Evolutionary conservation across 2,113 vertebrate genomes (phyloP).

Genomic region (Python bivittatus): DNA sequence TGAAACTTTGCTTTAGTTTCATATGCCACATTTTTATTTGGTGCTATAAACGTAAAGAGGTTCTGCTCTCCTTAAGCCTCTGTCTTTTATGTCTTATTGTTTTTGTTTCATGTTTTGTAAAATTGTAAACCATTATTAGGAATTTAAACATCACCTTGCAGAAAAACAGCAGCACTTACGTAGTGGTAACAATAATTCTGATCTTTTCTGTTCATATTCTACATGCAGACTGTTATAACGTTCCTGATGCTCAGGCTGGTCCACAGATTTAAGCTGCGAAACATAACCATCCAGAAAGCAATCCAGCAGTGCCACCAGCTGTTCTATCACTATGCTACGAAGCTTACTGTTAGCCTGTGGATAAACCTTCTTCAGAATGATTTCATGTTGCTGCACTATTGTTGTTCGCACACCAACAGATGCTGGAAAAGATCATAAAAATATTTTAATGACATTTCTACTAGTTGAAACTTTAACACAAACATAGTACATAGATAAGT

Average conservation of each 20-base stretch:
- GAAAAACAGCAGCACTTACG: conserved; percentile 75
- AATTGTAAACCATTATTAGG: background rate
- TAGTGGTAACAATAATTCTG: conserved; percentile 84
- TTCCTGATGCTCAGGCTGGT: conserved; percentile 79
- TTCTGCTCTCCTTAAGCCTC: background rate
- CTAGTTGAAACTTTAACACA: background rate
- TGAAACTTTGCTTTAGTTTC: background rate
- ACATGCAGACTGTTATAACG: conserved; percentile 85
- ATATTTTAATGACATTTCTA: background rate
- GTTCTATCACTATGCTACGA: conserved; percentile 83
- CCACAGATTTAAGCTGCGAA: conserved; percentile 87
- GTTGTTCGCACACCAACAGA: conserved; percentile 78
- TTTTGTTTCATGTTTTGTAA: background rate
- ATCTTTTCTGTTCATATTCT: conserved; percentile 89
- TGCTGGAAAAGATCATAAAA: conserved; percentile 70
- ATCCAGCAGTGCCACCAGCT: conserved; percentile 89
- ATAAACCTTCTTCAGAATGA: conserved; percentile 86
- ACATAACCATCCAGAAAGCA: conserved; percentile 86
- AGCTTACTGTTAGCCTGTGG: conserved; percentile 87
- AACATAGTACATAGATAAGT: accelerated
- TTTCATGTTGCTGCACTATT: conserved; percentile 81
- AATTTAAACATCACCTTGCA: background rate
- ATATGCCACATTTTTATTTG: background rate
- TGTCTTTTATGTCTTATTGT: background rate
- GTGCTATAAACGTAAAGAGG: background rate